Evolutionary conservation across 2,888 invertebrate genomes (phyloP).

Genomic region (Clanis bilineata): DNA sequence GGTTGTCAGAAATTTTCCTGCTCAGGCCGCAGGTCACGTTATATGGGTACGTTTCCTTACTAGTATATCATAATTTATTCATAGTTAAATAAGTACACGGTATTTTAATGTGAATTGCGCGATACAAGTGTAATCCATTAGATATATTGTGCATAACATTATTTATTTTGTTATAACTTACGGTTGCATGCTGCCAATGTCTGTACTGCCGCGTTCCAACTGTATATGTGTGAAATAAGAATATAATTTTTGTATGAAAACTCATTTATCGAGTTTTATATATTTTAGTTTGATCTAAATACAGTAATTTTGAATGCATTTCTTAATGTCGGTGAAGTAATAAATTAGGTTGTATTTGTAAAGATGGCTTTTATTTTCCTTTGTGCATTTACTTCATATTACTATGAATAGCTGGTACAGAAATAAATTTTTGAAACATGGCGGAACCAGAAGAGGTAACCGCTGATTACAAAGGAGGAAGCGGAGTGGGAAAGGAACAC

Average conservation of each 20-base stretch:
- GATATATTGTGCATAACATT: not conserved
- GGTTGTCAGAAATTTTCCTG: too few relatives aligned
- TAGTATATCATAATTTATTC: not conserved
- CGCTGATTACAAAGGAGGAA: too few relatives aligned
- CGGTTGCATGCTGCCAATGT: slow-evolving; percentile 20
- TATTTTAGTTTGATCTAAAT: slow-evolving; percentile 64
- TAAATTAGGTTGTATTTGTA: slow-evolving; percentile 79
- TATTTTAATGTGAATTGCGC: not conserved
- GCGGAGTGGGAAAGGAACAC: too few relatives aligned
- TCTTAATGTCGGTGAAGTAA: slow-evolving; percentile 69
- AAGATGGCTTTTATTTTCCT: slow-evolving; percentile 43
- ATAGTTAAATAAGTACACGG: not conserved
- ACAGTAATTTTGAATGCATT: slow-evolving; percentile 79
- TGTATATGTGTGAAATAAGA: slow-evolving; percentile 23
- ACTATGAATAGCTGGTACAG: too few relatives aligned
- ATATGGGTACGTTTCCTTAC: not conserved
- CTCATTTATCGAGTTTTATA: slow-evolving; percentile 33
- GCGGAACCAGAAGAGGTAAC: too few relatives aligned
- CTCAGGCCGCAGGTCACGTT: too few relatives aligned
- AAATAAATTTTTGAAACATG: too few relatives aligned
- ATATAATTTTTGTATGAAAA: slow-evolving; percentile 23
- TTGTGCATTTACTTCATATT: not conserved
- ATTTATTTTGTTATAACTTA: not conserved
- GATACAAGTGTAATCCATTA: not conserved
- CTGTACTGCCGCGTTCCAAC: slow-evolving; percentile 18